phyloP scores from a whole-genome alignment of 2,113 vertebrate genomes.

The Siphamia tubifer region DNA sequence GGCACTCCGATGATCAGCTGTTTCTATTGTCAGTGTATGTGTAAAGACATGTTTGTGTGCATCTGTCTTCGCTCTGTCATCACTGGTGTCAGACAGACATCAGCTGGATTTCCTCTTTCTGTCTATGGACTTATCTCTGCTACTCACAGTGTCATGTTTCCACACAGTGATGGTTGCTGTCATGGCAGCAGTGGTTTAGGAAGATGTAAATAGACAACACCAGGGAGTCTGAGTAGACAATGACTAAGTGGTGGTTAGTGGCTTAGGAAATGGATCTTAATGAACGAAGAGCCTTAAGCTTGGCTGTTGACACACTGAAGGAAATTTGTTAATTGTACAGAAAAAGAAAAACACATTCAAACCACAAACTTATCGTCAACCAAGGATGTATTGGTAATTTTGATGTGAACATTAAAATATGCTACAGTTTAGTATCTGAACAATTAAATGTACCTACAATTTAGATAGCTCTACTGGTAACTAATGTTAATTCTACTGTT shows the following conservation, averaged over 20 bases:
- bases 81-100: constrained; percentile 53
- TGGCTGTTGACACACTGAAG: constrained; percentile 24
- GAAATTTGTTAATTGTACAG: constrained; percentile 13
- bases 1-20: constrained; percentile 20
- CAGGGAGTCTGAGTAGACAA: constrained; percentile 18
- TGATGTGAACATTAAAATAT: too few species aligned
- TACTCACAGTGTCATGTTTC: constrained; percentile 59
- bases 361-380: too few species aligned
- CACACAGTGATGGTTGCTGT: constrained; percentile 33
- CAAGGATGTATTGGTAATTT: neutral
- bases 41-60: constrained; percentile 27
- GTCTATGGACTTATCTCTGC: neutral
- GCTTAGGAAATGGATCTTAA: constrained; percentile 63
- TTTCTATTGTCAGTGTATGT: constrained; percentile 39
- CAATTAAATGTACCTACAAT: too few species aligned
- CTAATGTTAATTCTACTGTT: too few species aligned
- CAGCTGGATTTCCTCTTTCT: constrained; percentile 65
- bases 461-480: too few species aligned
- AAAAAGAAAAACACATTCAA: constrained; percentile 27
- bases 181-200: constrained; percentile 24
- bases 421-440: too few species aligned
- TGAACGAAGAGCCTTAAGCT: constrained; percentile 55
- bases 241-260: constrained; percentile 56
- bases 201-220: constrained; percentile 35
- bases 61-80: constrained; percentile 63